phyloP scores from a whole-genome alignment of 2,113 vertebrate genomes.

The Podarcis muralis region DNA sequence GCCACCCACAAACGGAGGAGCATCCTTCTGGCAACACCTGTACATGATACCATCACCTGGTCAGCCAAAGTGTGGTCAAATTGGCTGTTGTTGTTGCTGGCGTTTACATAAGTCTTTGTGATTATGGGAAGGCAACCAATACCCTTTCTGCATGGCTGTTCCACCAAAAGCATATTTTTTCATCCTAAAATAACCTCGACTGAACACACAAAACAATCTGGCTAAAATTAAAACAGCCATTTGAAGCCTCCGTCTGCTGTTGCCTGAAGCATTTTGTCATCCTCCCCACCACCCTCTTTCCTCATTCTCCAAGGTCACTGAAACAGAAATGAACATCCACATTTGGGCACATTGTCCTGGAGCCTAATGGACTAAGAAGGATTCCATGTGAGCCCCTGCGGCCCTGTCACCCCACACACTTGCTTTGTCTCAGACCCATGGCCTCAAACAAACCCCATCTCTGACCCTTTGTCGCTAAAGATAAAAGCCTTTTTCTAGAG shows the following conservation, averaged over 20 bases:
- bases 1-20: no score
- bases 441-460: neutral
- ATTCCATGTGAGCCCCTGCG: constrained; percentile 35
- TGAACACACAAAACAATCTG: constrained; percentile 61
- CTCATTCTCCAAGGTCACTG: constrained; percentile 64
- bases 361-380: constrained; percentile 40
- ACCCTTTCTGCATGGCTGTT: constrained; percentile 34
- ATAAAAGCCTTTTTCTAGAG: neutral
- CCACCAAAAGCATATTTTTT: constrained; percentile 31
- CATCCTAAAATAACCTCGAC: constrained; percentile 60
- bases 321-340: constrained; percentile 62
- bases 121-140: neutral
- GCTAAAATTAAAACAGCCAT: constrained; percentile 72
- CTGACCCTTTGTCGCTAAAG: neutral
- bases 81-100: neutral
- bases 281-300: neutral
- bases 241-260: constrained; percentile 62
- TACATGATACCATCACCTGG: neutral
- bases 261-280: constrained; percentile 61
- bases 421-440: neutral
- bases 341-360: constrained; percentile 42
- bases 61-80: neutral
- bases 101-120: neutral
- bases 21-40: neutral
- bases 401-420: neutral